Evolutionary conservation across 2,888 invertebrate genomes (phyloP).

Genomic region (Luperina testacea): DNA sequence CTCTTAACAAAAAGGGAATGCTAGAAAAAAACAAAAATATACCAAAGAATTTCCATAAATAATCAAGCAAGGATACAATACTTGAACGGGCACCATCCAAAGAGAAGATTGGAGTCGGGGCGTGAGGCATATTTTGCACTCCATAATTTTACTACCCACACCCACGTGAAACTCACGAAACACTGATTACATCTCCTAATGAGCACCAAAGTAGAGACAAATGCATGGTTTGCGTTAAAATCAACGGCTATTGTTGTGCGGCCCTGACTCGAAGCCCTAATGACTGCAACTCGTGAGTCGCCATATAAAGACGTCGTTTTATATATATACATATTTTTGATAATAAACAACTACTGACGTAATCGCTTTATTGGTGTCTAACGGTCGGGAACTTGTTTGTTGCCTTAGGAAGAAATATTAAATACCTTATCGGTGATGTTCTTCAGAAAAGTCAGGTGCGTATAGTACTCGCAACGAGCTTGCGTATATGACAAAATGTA

Average conservation of each 20-base stretch:
- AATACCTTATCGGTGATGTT: not conserved
- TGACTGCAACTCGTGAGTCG: slow-evolving; percentile 66
- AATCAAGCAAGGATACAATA: not conserved
- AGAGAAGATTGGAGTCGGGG: not conserved
- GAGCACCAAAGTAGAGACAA: slow-evolving; percentile 57
- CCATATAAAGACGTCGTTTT: slow-evolving; percentile 64
- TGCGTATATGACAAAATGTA: not conserved
- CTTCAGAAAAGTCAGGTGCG: not conserved
- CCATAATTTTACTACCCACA: slow-evolving; percentile 31
- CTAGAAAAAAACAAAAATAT: not conserved
- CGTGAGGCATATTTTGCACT: slow-evolving; percentile 1
- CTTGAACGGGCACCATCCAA: not conserved
- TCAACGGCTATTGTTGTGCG: slow-evolving; percentile 76
- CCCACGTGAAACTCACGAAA: slow-evolving; percentile 29
- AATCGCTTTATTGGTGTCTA: not conserved
- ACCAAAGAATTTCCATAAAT: not conserved
- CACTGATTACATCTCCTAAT: slow-evolving; percentile 51
- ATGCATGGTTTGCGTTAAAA: slow-evolving; percentile 67
- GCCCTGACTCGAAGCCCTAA: slow-evolving; percentile 71
- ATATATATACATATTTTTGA: slow-evolving; percentile 43
- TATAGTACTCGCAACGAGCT: not conserved
- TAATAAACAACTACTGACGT: slow-evolving; percentile 30
- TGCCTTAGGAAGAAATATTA: not conserved
- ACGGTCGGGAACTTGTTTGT: not conserved
- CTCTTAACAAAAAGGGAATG: not conserved